Evolutionary conservation across 2,888 invertebrate genomes (phyloP), one percentile per base, ranked within the genome.

Genomic region (Lithophane socia): DNA sequence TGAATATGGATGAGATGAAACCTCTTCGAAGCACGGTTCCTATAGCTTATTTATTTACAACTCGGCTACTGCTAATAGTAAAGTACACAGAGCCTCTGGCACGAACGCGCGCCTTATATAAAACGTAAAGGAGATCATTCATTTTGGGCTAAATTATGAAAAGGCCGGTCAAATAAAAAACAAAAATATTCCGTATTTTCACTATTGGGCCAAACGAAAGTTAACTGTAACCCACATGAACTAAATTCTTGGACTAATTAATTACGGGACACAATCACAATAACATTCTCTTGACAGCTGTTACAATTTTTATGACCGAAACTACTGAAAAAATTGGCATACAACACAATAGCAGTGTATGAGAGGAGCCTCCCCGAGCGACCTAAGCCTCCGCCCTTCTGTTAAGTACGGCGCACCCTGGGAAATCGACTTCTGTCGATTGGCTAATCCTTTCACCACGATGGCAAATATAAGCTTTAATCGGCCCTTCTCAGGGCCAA

Each of bases 1-100:
- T 54, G 80, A 80, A 77, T 73, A 73, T 49, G 44, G 21, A 74
- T 58, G 49, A 64, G 56, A 3, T 21, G 29, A 5, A 21, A 52
- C 5, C 18, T 29, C 42, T 9, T 12, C 5, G 21, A 71, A 80
- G 49, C n/a, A 42, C 0, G 13, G 13, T n/a, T 18, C 10, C 49
- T 60, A n/a, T 24, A 44, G n/a, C 13, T 77, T 42, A 79, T 37
- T 24, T 54, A 44, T 37, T 24, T 54, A 44, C 13, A 18, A n/a
- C 29, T 37, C 9, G 29, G 4, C 18, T 37, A 4, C 18, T 3
- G 7, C 9, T 52, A 4, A 42, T 16, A 13, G 2, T n/a, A n/a
- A n/a, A n/a, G n/a, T 66, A 44, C 18, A 44, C 18, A 18, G 10
- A 66, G 24, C 3, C 29, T 24, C 29, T 16, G 16, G 5, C 21